A percentile compares a stretch with the other conserved stretches of the same genome.
These are phyloP conservation scores for Trissolcus brochymenae DNA, from an alignment of 2,888 invertebrate genomes.

Conservation along the genomic window DNA sequence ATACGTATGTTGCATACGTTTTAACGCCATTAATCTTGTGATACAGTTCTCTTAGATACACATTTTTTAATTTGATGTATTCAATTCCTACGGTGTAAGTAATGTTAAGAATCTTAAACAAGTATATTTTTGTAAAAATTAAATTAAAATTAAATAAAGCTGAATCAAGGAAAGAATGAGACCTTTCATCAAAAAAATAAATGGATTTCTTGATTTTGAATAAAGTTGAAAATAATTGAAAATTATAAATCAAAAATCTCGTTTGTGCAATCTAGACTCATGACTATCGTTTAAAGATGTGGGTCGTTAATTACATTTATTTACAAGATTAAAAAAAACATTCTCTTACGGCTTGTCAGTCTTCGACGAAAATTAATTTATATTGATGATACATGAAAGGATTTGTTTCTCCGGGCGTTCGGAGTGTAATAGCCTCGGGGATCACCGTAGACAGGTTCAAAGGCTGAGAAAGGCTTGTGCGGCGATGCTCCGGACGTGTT, in stretches of 20 bases:
- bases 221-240: neutral
- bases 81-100: no score
- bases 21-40: no score
- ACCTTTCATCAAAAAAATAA: neutral
- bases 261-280: slow-evolving; percentile 4
- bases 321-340: slow-evolving; percentile 47
- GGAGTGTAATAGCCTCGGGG: slow-evolving; percentile 67
- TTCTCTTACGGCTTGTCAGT: slow-evolving; percentile 32
- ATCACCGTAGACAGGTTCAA: slow-evolving; percentile 71
- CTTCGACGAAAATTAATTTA: slow-evolving; percentile 34
- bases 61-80: no score
- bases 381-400: slow-evolving; percentile 56
- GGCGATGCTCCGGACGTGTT: slow-evolving; percentile 67
- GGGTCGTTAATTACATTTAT: slow-evolving; percentile 51
- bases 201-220: no score
- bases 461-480: slow-evolving; percentile 69
- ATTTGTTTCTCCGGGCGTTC: slow-evolving; percentile 65
- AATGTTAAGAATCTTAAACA: no score
- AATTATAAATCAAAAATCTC: slow-evolving; percentile 29
- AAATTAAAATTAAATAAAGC: neutral
- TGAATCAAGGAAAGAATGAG: neutral
- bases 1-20: no score
- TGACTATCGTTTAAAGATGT: slow-evolving; percentile 11
- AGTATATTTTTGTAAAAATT: neutral
- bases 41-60: no score